A percentile compares a stretch with the other conserved stretches of the same genome.
phyloP scores from a whole-genome alignment of 2,888 invertebrate species.

The Sinotaia quadrata region DNA sequence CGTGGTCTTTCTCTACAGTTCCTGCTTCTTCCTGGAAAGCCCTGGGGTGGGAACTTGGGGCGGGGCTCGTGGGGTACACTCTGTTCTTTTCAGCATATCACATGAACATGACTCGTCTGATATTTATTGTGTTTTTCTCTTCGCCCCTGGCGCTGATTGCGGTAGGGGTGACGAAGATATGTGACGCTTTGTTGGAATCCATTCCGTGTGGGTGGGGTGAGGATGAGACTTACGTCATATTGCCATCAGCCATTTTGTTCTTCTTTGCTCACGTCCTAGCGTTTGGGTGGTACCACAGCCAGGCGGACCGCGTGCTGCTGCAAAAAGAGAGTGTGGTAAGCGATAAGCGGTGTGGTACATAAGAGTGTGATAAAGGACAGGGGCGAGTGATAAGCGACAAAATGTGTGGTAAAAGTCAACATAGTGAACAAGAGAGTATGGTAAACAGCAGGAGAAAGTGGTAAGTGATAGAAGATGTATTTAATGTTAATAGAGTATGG shows the following conservation, averaged over 20 bases:
- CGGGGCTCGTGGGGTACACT: conserved; percentile 26
- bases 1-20: conserved; percentile 29
- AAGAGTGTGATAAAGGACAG: no score
- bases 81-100: conserved; percentile 53
- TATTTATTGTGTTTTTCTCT: conserved; percentile 49
- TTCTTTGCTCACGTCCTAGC: conserved; percentile 49
- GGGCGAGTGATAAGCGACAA: no score
- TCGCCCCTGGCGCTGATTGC: conserved; percentile 39
- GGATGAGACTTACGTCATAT: background rate
- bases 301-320: conserved; percentile 47
- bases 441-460: background rate
- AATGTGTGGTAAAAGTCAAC: no score
- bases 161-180: conserved; percentile 42
- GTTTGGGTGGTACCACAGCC: conserved; percentile 45
- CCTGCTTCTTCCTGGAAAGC: conserved; percentile 11
- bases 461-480: no score
- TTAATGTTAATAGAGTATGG: no score
- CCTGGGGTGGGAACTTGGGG: conserved; percentile 22
- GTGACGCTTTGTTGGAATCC: conserved; percentile 27
- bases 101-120: conserved; percentile 59
- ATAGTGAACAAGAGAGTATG: conserved; percentile 18
- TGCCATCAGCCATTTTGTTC: conserved; percentile 34
- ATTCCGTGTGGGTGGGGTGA: background rate
- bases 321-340: conserved; percentile 57
- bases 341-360: background rate